These are phyloP conservation scores for Acleris cristana DNA, from an alignment of 2,888 invertebrate species.

Conservation along the genomic window DNA sequence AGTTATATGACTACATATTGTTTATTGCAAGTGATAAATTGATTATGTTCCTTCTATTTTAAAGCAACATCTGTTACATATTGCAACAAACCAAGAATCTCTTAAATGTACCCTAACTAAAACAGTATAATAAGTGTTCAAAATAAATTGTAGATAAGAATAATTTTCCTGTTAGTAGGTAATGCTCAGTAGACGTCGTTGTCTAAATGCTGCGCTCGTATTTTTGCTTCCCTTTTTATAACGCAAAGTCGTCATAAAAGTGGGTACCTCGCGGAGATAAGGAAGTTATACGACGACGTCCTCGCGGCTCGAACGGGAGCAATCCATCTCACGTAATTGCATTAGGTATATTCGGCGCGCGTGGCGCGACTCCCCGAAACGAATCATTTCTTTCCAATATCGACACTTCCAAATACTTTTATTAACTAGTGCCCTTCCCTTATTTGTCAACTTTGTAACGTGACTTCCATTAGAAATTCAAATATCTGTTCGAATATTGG, in stretches of 20 bases:
- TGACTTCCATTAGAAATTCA: slow-evolving; percentile 16
- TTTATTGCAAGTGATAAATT: no score
- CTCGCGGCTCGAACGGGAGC: slow-evolving; percentile 59
- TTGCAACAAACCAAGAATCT: not conserved
- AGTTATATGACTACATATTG: no score
- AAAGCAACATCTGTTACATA: no score
- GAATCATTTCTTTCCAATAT: slow-evolving; percentile 58
- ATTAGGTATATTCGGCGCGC: slow-evolving; percentile 64
- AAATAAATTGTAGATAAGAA: slow-evolving; percentile 36
- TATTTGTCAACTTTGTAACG: slow-evolving; percentile 25
- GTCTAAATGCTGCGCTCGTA: slow-evolving; percentile 38
- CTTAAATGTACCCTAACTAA: not conserved
- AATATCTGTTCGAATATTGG: slow-evolving; percentile 18
- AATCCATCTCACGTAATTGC: slow-evolving; percentile 73
- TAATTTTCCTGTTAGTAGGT: slow-evolving; percentile 36
- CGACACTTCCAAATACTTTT: slow-evolving; percentile 48
- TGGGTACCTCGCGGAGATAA: slow-evolving; percentile 54
- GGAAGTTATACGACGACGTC: slow-evolving; percentile 61
- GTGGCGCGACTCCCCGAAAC: slow-evolving; percentile 55
- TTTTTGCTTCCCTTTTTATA: slow-evolving; percentile 61
- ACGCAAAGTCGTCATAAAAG: slow-evolving; percentile 58
- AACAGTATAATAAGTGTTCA: slow-evolving; percentile 25
- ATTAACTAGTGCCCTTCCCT: slow-evolving; percentile 40
- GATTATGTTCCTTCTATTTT: no score
- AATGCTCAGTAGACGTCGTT: slow-evolving; percentile 34